A percentile compares a stretch with the other conserved stretches of the same genome.
Conservation (phyloP, 2,888 invertebrate genomes). For the Chironomus tentans region DNA sequence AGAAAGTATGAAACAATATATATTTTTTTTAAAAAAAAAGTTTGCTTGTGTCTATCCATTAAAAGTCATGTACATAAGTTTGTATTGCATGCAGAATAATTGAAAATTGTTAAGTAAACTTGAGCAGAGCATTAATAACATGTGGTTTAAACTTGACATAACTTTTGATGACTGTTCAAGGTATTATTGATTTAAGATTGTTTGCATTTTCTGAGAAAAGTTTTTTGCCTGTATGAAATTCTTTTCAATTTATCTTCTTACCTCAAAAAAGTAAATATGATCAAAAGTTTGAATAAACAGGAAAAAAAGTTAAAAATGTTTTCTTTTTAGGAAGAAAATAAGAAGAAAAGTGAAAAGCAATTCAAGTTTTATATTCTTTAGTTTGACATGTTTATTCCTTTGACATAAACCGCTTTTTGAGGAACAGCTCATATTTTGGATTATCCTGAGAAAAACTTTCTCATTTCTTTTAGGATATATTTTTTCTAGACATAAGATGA, state of each 20-base stretch:
- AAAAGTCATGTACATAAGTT: neutral
- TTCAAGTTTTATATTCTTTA: neutral
- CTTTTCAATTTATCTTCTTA: too few relatives aligned
- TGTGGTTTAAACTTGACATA: neutral
- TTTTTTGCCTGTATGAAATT: too few relatives aligned
- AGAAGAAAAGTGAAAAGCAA: neutral
- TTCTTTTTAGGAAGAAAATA: neutral
- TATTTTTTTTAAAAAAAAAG: too few relatives aligned
- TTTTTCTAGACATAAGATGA: too few relatives aligned
- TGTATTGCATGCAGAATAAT: neutral
- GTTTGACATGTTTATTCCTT: neutral
- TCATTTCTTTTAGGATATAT: too few relatives aligned
- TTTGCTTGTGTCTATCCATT: neutral
- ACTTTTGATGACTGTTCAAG: too few relatives aligned
- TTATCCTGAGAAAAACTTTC: neutral
- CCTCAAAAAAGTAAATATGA: too few relatives aligned
- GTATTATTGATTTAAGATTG: too few relatives aligned
- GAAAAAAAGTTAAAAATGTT: too few relatives aligned
- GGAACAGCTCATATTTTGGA: neutral
- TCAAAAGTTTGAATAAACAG: too few relatives aligned
- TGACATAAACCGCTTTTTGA: constrained; percentile 5
- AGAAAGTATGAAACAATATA: neutral
- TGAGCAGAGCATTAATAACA: neutral
- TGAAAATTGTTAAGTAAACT: neutral
- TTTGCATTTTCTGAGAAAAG: too few relatives aligned